Evolutionary conservation across 2,797 vertebrate genomes (phyloP), one percentile per base, ranked within the genome.

Genomic region (Rallus crepitans): DNA sequence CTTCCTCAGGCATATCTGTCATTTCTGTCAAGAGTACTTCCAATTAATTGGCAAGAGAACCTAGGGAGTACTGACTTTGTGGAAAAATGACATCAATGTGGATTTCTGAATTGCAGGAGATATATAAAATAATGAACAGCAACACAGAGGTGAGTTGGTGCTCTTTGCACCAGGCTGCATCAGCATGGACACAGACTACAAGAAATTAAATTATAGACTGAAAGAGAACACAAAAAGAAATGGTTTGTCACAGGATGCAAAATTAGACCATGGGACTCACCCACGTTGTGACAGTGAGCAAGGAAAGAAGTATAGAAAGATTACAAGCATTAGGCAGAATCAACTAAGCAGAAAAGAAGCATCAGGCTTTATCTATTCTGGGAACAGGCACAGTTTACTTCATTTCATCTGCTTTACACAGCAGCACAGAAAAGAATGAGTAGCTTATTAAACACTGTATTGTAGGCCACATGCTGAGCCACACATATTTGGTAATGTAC

Each of bases 221-320:
- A 48, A 19, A 73, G 48, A 48, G 60, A 87, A 50, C 33, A 15
- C 11, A n/a, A 16, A 72, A 88, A 65, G 40, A n/a, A 71, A 11
- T 4, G 25, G 7, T 8, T 20, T 7, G 3, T 25, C 42, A 23
- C n/a, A n/a, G 3, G 16, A 47, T 17, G 20, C 45, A 57, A 57
- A 57, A 60, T 59, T 12, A 66, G 35, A 28, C 66, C 14, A 33
- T n/a, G 71, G 31, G 50, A 11, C 48, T 60, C 8, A 0, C 28
- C 17, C 21, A 31, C 4, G 15, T 18, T 33, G 17, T 2, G 15
- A 64, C 30, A 48, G 27, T 0, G 0, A 50, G 30, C 0, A 0
- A 47, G 56, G 60, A 63, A 30, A 72, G 68, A 61, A 27, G 24
- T 47, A 59, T 14, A 60, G 16, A 35, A 42, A 20, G 24, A 30